Percentiles rank a stretch among this genome's conserved stretches.
phyloP scores from a whole-genome alignment of 1,140 invertebrate species.

The Tetraneura akinire region DNA sequence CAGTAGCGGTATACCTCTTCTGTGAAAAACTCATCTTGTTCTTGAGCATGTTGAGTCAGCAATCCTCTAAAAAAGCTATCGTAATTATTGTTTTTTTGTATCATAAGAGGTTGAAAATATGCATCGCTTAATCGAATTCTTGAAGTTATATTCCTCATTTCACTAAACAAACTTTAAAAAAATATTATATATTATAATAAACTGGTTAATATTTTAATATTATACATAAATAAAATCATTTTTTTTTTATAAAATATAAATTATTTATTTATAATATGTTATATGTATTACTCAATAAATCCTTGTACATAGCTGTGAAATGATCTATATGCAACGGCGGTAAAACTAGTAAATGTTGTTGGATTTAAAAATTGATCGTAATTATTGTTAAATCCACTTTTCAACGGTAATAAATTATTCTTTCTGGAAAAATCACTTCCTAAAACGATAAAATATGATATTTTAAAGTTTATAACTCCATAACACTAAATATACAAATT shows the following conservation, averaged over 20 bases:
- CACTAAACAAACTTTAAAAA: conserved; percentile 48
- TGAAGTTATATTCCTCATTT: conserved; percentile 17
- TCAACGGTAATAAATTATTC: conserved; percentile 4
- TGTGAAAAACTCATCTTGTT: conserved; percentile 61
- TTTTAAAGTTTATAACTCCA: no score
- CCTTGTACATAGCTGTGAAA: conserved; percentile 62
- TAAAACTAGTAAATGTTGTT: conserved; percentile 27
- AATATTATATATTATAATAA: not conserved
- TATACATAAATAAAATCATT: no score
- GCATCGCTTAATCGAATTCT: conserved; percentile 46
- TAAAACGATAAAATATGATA: not conserved
- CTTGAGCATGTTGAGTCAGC: conserved; percentile 68
- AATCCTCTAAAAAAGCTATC: conserved; percentile 63
- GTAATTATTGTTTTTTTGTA: conserved; percentile 50
- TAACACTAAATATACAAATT: no score
- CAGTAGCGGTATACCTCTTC: no score
- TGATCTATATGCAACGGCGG: conserved; percentile 64
- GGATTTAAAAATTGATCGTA: conserved; percentile 30
- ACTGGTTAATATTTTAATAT: not conserved
- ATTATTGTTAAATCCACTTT: not conserved
- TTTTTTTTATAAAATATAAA: not conserved
- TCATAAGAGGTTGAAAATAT: conserved; percentile 43
- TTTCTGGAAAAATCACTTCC: not conserved
- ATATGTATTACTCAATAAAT: not conserved
- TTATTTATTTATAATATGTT: not conserved